Evolutionary conservation across 2,113 vertebrate species (phyloP), one percentile per base, ranked within the genome.

Genomic region (Mobula hypostoma): DNA sequence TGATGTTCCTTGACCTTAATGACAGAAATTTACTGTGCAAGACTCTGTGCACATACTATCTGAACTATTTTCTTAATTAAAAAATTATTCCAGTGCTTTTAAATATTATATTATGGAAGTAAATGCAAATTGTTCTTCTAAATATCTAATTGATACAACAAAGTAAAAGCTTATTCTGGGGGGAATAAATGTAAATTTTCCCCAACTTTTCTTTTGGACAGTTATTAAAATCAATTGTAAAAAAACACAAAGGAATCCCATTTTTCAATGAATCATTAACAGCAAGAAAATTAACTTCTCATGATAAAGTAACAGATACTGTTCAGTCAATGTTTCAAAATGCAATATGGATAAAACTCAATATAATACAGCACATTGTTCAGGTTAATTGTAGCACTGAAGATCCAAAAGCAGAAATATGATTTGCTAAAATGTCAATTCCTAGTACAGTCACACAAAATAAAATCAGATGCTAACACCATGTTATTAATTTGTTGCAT

Each of bases 11-110:
- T 74, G 19, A 48, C 32, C 66, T 36, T 93, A 2, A 70, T 70
- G 88, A 15, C 61, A 92, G 88, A 68, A 70, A 6, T 5, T 92
- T 40, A 92, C 66, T 92, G 88, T 72, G 36, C 36, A 92, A 63
- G 27, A 68, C 29, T 15, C 36, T 72, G 63, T 9, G 36, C 68
- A 27, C 68, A 93, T 36, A 93, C 21, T 40, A 70, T n/a, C 19
- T 92, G 85, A n/a, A 68, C 32, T 21, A 63, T 88, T 93, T 74
- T 93, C 36, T 93, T 74, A 27, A 27, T 48, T 93, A 36, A 40
- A 93, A 27, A 72, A 48, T 15, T 72, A 24, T 74, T 40, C 90
- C n/a, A 27, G 9, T 74, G 5, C 21, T 27, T 93, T 93, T 74
- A 72, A 93, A 24, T 74, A 74, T 90, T 90, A 32, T 15, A 90